Evolutionary conservation across 2,797 vertebrate species (phyloP).

Genomic region (Sarcophilus harrisii): DNA sequence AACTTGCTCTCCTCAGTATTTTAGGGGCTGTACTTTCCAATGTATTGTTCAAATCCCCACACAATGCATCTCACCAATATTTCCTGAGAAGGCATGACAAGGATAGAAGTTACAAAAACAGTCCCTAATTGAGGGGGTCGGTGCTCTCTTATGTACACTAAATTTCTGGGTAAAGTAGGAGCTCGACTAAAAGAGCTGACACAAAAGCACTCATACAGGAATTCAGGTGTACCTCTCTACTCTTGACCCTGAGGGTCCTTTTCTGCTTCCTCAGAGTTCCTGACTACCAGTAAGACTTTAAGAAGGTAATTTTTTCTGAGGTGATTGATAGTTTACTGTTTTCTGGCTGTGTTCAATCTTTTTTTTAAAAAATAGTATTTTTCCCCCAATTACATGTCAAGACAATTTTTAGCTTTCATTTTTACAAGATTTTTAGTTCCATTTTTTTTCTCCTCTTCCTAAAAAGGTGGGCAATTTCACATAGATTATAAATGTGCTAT

Average conservation of each 20-base stretch:
- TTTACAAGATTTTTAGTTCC: not conserved
- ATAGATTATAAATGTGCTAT: not conserved
- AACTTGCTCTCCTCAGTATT: not conserved
- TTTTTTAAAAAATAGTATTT: not conserved
- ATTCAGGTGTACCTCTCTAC: not conserved
- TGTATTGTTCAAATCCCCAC: not conserved
- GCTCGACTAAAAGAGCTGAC: not conserved
- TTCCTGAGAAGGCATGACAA: not conserved
- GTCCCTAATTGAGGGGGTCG: not conserved
- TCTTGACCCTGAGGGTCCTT: not conserved
- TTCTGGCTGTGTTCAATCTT: not conserved
- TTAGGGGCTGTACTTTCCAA: not conserved
- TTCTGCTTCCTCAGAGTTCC: not conserved
- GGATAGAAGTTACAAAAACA: not conserved
- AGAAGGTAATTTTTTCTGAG: not conserved
- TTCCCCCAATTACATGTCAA: not conserved
- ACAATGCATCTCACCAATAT: not conserved
- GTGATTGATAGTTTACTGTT: not conserved
- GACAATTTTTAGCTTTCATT: not conserved
- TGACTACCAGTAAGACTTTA: not conserved
- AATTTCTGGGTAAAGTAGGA: not conserved
- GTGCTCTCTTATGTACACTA: not conserved
- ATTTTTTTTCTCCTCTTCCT: not conserved
- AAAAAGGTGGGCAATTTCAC: not conserved
- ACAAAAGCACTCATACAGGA: not conserved